phyloP scores from a whole-genome alignment of 2,888 invertebrate species.

The Troilus luridus region DNA sequence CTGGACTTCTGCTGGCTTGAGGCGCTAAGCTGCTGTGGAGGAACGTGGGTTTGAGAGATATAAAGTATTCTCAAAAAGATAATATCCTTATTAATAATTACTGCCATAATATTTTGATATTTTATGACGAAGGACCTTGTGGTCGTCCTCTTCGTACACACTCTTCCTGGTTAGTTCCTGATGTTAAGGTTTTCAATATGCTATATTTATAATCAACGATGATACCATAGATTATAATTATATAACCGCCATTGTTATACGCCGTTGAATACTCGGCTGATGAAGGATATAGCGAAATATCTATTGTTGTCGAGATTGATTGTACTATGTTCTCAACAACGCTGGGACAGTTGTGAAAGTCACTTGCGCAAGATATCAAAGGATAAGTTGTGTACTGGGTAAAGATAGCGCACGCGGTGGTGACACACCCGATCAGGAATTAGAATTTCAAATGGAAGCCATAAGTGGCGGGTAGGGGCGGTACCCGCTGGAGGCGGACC shows the following conservation, averaged over 20 bases:
- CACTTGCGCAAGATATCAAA: conserved; percentile 17
- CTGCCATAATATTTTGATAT: too few relatives aligned
- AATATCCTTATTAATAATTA: too few relatives aligned
- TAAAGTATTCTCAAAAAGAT: too few relatives aligned
- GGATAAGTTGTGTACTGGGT: conserved; percentile 17
- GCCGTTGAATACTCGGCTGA: conserved; percentile 18
- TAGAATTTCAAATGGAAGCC: conserved; percentile 49
- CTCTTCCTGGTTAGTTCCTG: too few relatives aligned
- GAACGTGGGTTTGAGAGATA: too few relatives aligned
- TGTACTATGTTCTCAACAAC: conserved; percentile 21
- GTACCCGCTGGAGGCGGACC: not conserved
- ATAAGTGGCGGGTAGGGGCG: conserved; percentile 25
- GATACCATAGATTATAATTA: conserved; percentile 7
- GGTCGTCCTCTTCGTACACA: too few relatives aligned
- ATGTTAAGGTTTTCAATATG: not conserved
- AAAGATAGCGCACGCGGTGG: conserved; percentile 22
- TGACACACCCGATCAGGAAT: conserved; percentile 42
- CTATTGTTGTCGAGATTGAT: conserved; percentile 39
- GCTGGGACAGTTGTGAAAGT: conserved; percentile 45
- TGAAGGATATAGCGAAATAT: conserved; percentile 33
- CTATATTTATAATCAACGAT: not conserved
- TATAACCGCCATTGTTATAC: not conserved
- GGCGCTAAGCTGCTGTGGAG: too few relatives aligned
- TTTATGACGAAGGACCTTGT: too few relatives aligned
- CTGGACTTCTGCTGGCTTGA: too few relatives aligned